Evolutionary conservation across 2,888 invertebrate species (phyloP).

Genomic region (Oithona nana): DNA sequence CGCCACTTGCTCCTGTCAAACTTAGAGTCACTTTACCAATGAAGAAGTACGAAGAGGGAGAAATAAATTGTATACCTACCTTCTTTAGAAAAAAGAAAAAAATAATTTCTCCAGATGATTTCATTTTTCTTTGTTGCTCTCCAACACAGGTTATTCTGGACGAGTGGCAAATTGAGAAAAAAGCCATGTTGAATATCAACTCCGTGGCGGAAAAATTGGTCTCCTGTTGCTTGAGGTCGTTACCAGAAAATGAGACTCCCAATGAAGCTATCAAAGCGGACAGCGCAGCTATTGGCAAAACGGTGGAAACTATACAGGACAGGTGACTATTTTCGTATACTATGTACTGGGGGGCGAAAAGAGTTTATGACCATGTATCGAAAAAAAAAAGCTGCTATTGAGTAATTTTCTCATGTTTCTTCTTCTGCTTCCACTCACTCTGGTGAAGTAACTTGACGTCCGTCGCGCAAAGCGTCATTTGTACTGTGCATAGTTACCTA

Average conservation of each 20-base stretch:
- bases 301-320: neutral
- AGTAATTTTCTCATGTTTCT: neutral
- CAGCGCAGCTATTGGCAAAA: neutral
- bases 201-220: neutral
- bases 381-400: neutral
- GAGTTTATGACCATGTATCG: neutral
- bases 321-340: neutral
- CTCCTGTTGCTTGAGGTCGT: neutral
- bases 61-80: too few relatives aligned
- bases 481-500: too few relatives aligned
- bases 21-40: too few relatives aligned
- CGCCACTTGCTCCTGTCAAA: too few relatives aligned
- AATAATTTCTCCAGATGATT: too few relatives aligned
- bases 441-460: neutral
- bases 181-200: neutral
- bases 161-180: neutral
- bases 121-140: too few relatives aligned
- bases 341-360: too few relatives aligned
- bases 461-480: too few relatives aligned
- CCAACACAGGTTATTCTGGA: neutral
- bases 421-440: neutral
- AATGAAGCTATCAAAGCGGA: neutral
- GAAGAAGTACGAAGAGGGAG: too few relatives aligned
- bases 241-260: neutral
- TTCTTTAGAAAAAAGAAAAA: too few relatives aligned